Percentiles rank a stretch among this genome's conserved stretches.
Conservation (phyloP, 2,888 invertebrate species). For the Oligia latruncula region DNA sequence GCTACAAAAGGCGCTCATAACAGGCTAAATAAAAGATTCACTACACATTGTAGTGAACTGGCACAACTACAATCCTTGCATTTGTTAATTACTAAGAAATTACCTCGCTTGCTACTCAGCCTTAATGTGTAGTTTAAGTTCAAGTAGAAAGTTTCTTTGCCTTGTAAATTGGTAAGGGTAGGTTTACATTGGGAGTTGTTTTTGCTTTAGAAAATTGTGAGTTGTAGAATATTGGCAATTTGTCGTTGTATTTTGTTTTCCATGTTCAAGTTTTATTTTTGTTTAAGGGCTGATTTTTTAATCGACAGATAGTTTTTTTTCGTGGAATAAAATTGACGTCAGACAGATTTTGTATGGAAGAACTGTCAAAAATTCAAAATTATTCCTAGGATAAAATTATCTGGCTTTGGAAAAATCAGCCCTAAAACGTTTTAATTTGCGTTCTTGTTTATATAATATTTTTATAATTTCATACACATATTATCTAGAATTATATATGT, state of each 20-base stretch:
- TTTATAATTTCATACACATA: background rate
- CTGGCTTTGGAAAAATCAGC: too few species aligned
- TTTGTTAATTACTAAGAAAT: constrained; percentile 72
- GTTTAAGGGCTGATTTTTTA: too few species aligned
- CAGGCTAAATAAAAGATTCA: constrained; percentile 32
- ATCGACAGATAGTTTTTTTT: too few species aligned
- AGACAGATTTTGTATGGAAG: too few species aligned
- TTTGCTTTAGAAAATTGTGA: background rate
- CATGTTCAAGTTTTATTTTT: background rate
- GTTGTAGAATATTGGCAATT: background rate
- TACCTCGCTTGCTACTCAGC: constrained; percentile 46
- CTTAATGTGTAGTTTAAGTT: constrained; percentile 59
- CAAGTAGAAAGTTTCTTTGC: constrained; percentile 57
- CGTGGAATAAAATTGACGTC: too few species aligned
- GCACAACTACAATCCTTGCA: constrained; percentile 55
- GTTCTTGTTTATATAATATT: background rate
- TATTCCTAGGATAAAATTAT: too few species aligned
- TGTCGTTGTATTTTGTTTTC: background rate
- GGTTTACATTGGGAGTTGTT: constrained; percentile 15
- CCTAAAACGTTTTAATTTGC: background rate
- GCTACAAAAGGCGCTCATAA: constrained; percentile 25
- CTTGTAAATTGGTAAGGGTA: constrained; percentile 50
- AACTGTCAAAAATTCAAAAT: too few species aligned
- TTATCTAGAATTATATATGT: background rate
- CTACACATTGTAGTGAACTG: background rate